Percentiles rank a stretch among this genome's conserved stretches.
Conservation (phyloP, 2,797 vertebrate genomes). For the Novumbra hubbsi region DNA sequence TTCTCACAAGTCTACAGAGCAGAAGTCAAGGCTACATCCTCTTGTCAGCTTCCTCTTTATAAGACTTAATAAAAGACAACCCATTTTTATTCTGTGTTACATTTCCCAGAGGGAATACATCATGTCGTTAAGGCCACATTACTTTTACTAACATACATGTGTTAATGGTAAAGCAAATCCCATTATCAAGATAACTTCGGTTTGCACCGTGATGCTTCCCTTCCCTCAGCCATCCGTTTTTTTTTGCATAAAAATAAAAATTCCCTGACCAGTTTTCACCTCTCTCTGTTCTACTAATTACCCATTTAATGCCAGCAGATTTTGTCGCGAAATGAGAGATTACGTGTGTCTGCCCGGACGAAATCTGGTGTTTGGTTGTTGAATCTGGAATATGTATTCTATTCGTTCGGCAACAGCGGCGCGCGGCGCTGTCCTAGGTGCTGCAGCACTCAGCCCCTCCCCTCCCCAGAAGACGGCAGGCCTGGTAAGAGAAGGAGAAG, state of each 20-base stretch:
- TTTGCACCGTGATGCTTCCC: background rate
- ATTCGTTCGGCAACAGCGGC: conserved; percentile 22
- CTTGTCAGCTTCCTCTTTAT: background rate
- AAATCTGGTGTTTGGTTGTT: background rate
- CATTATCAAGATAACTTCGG: background rate
- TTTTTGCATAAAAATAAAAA: background rate
- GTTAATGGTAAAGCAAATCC: background rate
- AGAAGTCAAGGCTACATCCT: background rate
- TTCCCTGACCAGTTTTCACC: background rate
- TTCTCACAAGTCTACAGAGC: background rate
- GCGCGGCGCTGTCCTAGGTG: conserved; percentile 61
- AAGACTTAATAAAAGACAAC: background rate
- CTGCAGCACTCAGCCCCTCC: conserved; percentile 70
- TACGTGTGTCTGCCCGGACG: background rate
- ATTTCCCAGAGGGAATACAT: background rate
- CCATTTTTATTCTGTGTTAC: background rate
- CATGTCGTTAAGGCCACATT: background rate
- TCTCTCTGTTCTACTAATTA: background rate
- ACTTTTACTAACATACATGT: background rate
- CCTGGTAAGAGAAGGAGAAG: background rate
- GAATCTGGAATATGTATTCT: conserved; percentile 32
- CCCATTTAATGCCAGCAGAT: background rate
- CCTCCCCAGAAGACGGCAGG: conserved; percentile 67
- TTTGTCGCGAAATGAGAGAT: conserved; percentile 4
- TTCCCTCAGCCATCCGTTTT: background rate